A percentile compares a stretch with the other conserved stretches of the same genome.
Evolutionary conservation across 2,113 vertebrate species (phyloP).

Genomic region (Planiliza haematocheilus): DNA sequence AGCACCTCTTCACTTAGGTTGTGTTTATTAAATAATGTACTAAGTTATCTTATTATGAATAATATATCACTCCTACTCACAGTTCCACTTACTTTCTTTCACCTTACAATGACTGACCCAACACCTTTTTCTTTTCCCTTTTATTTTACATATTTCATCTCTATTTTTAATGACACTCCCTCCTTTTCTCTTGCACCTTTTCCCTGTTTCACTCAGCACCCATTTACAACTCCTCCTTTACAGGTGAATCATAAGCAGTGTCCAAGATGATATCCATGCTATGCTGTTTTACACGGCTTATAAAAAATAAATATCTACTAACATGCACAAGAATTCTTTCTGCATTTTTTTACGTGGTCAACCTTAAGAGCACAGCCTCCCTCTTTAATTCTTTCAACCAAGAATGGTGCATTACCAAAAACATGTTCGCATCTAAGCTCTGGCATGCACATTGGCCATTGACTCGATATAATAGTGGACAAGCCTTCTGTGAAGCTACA

Average conservation of each 20-base stretch:
- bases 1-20: constrained; percentile 24
- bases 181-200: too few species aligned
- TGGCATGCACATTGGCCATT: too few species aligned
- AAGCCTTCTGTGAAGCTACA: too few species aligned
- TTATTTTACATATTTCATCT: constrained; percentile 22
- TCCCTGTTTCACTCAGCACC: constrained; percentile 31
- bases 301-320: too few species aligned
- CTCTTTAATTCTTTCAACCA: too few species aligned
- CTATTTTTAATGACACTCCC: constrained; percentile 8
- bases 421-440: too few species aligned
- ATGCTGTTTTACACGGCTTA: too few species aligned
- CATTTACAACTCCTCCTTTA: constrained; percentile 6
- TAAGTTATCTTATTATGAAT: constrained; percentile 39
- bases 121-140: constrained; percentile 8
- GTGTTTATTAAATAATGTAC: constrained; percentile 62
- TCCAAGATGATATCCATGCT: constrained; percentile 18
- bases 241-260: constrained; percentile 8
- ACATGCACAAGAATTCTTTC: too few species aligned
- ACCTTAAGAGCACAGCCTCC: too few species aligned
- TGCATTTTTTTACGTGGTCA: too few species aligned
- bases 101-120: constrained; percentile 42
- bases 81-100: constrained; percentile 11
- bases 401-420: too few species aligned
- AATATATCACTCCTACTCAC: constrained; percentile 15
- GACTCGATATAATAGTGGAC: too few species aligned